phyloP scores from a whole-genome alignment of 2,113 vertebrate genomes.

The Perca schrenkii region DNA sequence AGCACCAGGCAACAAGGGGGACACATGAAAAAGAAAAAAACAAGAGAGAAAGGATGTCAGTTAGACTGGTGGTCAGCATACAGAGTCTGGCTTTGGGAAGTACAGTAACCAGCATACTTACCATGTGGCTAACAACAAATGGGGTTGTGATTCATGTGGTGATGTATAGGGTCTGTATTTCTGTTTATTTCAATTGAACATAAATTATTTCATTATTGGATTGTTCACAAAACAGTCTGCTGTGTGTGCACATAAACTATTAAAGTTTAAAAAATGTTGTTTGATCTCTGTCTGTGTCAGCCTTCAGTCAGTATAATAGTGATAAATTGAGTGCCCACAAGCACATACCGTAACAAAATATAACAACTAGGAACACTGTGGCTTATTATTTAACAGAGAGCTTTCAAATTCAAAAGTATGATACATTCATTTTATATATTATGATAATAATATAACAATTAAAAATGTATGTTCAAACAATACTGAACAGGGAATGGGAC shows the following conservation, averaged over 20 bases:
- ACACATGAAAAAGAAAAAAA: slow-evolving; percentile 77
- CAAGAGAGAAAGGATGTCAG: slow-evolving; percentile 43
- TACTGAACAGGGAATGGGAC: background rate
- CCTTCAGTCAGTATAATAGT: background rate
- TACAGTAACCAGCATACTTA: slow-evolving; percentile 69
- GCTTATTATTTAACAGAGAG: background rate
- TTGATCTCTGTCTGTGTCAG: background rate
- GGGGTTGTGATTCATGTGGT: slow-evolving; percentile 5
- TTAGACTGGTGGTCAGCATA: slow-evolving; percentile 67
- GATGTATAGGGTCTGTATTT: background rate
- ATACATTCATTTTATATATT: background rate
- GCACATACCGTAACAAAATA: background rate
- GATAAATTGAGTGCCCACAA: background rate
- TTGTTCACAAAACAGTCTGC: background rate
- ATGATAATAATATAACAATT: background rate
- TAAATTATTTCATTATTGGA: background rate
- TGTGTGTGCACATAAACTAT: background rate
- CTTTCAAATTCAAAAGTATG: background rate
- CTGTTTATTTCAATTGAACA: background rate
- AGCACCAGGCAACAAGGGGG: slow-evolving; percentile 32
- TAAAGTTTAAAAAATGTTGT: background rate
- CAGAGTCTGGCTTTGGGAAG: slow-evolving; percentile 43
- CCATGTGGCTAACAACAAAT: slow-evolving; percentile 41
- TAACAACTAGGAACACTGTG: background rate
- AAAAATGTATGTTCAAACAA: background rate